Percentiles rank a stretch among this genome's conserved stretches.
These are phyloP conservation scores for Rhabditoides inermis DNA, from an alignment of 2,888 invertebrate species.

Conservation along the genomic window DNA sequence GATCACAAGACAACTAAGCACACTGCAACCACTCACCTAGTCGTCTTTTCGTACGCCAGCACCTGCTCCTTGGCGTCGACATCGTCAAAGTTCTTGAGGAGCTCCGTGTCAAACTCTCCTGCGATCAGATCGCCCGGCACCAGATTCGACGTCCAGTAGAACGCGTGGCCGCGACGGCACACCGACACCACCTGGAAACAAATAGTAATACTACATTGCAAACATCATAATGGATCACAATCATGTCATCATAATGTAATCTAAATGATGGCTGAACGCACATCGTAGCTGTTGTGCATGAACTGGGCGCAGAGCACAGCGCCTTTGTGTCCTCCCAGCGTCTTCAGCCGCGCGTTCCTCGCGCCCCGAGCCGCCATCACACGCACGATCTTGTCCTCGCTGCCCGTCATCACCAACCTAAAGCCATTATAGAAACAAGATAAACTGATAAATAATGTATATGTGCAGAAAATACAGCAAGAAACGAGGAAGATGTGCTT, in stretches of 20 bases:
- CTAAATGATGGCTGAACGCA: too few relatives aligned
- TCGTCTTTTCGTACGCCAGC: constrained; percentile 19
- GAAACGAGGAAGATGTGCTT: constrained; percentile 8
- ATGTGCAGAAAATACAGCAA: not conserved
- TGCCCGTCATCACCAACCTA: constrained; percentile 74
- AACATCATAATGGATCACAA: too few relatives aligned
- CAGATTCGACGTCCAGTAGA: constrained; percentile 35
- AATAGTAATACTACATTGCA: too few relatives aligned
- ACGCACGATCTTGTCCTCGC: constrained; percentile 74
- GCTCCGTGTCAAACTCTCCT: constrained; percentile 12
- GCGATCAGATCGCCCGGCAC: constrained; percentile 28
- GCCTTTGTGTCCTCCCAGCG: constrained; percentile 76
- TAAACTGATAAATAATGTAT: not conserved
- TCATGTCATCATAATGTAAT: too few relatives aligned
- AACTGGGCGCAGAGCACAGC: constrained; percentile 78
- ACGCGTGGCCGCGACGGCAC: constrained; percentile 34
- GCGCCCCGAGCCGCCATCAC: constrained; percentile 71
- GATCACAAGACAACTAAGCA: not conserved
- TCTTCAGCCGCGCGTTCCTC: constrained; percentile 69
- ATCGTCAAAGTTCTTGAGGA: too few relatives aligned
- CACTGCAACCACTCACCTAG: constrained; percentile 19
- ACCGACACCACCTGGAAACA: constrained; percentile 41
- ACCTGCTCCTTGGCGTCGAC: constrained; percentile 11
- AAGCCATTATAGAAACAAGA: too few relatives aligned
- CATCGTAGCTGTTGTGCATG: constrained; percentile 73